phyloP scores from a whole-genome alignment of 2,113 vertebrate genomes.

The Narcine bancroftii region DNA sequence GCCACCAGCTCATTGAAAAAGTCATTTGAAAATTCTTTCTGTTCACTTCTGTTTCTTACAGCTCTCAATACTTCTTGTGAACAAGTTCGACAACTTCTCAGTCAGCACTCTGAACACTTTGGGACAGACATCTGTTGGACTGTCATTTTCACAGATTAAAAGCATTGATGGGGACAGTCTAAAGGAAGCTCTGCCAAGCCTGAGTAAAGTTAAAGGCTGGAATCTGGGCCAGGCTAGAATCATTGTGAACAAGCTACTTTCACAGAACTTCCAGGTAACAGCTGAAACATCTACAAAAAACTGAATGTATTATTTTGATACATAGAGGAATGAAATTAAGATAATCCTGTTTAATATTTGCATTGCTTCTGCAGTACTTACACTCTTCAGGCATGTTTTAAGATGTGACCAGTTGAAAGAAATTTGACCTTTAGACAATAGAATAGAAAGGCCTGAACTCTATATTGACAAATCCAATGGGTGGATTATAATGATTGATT shows the following conservation, averaged over 20 bases:
- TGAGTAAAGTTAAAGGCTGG: conserved; percentile 41
- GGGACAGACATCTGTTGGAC: conserved; percentile 41
- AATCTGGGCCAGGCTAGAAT: conserved; percentile 38
- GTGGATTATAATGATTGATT: not conserved
- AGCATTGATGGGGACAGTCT: conserved; percentile 23
- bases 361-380: not conserved
- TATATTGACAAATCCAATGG: not conserved
- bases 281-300: not conserved
- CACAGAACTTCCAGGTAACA: conserved; percentile 38
- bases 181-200: not conserved
- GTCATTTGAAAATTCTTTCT: not conserved
- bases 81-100: conserved; percentile 34
- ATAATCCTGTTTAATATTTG: not conserved
- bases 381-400: not conserved
- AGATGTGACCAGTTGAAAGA: not conserved
- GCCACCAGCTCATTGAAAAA: not conserved
- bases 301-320: not conserved
- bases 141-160: conserved; percentile 39
- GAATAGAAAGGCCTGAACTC: not conserved
- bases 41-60: not conserved
- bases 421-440: not conserved
- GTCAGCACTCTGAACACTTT: conserved; percentile 35
- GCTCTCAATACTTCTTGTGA: conserved; percentile 40
- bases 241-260: conserved; percentile 37
- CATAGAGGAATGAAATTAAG: not conserved